Percentiles rank a stretch among this genome's conserved stretches.
These are phyloP conservation scores for Gobio gobio DNA, from an alignment of 2,113 vertebrate genomes.

Conservation along the genomic window DNA sequence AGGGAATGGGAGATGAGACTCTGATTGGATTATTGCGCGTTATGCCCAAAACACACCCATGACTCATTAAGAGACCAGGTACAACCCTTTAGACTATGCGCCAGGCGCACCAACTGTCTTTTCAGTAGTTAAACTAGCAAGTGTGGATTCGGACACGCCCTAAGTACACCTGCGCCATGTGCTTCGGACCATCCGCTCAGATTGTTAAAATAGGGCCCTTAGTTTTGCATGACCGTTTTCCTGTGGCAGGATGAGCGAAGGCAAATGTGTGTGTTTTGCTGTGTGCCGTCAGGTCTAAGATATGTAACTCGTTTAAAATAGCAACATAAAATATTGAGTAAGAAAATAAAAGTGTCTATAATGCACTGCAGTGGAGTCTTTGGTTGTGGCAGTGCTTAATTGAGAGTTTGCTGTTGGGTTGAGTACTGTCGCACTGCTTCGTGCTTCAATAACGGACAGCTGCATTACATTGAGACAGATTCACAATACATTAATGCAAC, in stretches of 20 bases:
- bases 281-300: neutral
- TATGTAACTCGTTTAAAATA: neutral
- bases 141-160: too few relatives aligned
- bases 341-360: neutral
- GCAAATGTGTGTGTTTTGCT: neutral
- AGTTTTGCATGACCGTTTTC: neutral
- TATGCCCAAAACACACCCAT: too few relatives aligned
- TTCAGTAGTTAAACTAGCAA: too few relatives aligned
- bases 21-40: too few relatives aligned
- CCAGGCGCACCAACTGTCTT: too few relatives aligned
- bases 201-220: neutral
- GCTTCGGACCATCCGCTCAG: too few relatives aligned
- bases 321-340: neutral
- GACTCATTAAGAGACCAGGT: too few relatives aligned
- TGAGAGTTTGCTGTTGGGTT: neutral
- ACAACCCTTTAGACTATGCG: too few relatives aligned
- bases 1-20: too few relatives aligned
- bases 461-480: neutral
- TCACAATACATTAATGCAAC: neutral
- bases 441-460: neutral
- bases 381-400: neutral
- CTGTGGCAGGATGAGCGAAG: neutral
- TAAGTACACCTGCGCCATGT: too few relatives aligned
- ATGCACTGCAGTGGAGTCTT: neutral
- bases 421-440: neutral